phyloP scores from a whole-genome alignment of 1,140 invertebrate species.

The Conus ventricosus region DNA sequence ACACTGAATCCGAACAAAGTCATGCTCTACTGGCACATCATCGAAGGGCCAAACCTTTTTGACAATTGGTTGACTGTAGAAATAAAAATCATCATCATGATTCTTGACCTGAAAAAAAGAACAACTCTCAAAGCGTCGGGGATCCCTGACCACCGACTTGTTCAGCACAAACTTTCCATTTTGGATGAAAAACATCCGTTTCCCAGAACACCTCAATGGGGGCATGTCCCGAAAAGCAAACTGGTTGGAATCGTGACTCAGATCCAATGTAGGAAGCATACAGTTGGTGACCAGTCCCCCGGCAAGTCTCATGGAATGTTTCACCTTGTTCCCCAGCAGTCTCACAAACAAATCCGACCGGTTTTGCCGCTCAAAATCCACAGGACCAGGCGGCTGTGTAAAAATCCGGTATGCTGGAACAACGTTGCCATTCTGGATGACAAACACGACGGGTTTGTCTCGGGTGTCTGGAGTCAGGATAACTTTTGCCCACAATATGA shows the following conservation, averaged over 20 bases:
- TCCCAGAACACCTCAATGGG: conserved; percentile 50
- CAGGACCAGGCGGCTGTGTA: neutral
- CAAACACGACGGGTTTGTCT: neutral
- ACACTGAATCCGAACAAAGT: conserved; percentile 62
- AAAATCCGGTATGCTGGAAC: no score
- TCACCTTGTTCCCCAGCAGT: conserved; percentile 32
- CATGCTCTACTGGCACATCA: conserved; percentile 49
- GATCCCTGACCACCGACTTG: conserved; percentile 38
- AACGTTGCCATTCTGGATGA: neutral
- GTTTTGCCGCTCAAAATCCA: conserved; percentile 15
- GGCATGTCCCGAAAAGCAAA: conserved; percentile 53
- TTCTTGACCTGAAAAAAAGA: conserved; percentile 51
- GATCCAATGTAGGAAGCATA: conserved; percentile 48
- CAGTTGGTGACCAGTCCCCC: conserved; percentile 30
- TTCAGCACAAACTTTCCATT: conserved; percentile 52
- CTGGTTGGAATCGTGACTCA: conserved; percentile 55
- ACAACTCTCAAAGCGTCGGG: conserved; percentile 46
- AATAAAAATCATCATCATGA: conserved; percentile 51
- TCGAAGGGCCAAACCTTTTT: conserved; percentile 52
- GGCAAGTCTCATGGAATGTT: neutral
- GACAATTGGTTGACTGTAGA: conserved; percentile 49
- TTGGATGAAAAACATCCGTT: conserved; percentile 54
- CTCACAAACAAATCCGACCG: conserved; percentile 14
- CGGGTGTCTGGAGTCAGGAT: neutral
- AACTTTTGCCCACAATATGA: neutral